These are phyloP conservation scores for Magallana ariakensis DNA, from an alignment of 1,140 invertebrate genomes.

Conservation along the genomic window DNA sequence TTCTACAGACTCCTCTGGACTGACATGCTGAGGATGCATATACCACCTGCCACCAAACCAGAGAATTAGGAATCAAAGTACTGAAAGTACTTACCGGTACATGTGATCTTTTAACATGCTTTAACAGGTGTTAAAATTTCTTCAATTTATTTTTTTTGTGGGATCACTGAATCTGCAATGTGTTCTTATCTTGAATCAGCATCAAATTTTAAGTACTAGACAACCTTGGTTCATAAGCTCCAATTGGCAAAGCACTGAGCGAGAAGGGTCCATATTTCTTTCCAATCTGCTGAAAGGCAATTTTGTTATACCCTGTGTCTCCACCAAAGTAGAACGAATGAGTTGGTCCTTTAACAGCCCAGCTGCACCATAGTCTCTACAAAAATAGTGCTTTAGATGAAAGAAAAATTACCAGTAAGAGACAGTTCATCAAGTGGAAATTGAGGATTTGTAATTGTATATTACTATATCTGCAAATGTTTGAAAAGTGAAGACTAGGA, in stretches of 20 bases:
- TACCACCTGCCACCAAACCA: slow-evolving; percentile 68
- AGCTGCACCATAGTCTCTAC: slow-evolving; percentile 80
- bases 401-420: too few species aligned
- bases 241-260: slow-evolving; percentile 81
- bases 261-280: slow-evolving; percentile 80
- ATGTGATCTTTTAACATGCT: too few species aligned
- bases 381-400: neutral
- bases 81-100: slow-evolving; percentile 83
- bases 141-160: too few species aligned
- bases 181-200: too few species aligned
- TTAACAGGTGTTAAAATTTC: neutral
- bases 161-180: neutral
- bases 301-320: slow-evolving; percentile 80
- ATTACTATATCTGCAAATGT: too few species aligned
- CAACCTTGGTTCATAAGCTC: slow-evolving; percentile 80
- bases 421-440: too few species aligned
- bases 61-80: neutral
- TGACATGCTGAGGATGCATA: slow-evolving; percentile 80
- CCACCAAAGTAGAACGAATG: slow-evolving; percentile 80
- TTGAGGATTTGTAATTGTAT: too few species aligned
- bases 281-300: slow-evolving; percentile 79
- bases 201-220: too few species aligned
- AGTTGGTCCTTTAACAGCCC: slow-evolving; percentile 77
- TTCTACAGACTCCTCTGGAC: slow-evolving; percentile 81
- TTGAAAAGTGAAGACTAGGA: too few species aligned